phyloP scores from a whole-genome alignment of 2,113 vertebrate species.

The Aptenodytes forsteri region DNA sequence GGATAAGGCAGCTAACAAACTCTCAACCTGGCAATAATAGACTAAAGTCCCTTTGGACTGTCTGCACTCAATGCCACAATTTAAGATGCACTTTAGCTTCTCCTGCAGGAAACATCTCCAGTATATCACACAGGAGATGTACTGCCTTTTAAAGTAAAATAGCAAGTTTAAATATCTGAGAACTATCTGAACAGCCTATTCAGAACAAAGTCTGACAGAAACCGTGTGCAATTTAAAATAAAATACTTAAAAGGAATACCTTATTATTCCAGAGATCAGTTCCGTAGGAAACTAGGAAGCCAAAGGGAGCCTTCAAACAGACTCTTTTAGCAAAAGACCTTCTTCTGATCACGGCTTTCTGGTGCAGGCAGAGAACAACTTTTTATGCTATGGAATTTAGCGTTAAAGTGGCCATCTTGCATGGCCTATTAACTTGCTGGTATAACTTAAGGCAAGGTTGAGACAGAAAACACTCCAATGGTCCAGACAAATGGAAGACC shows the following conservation, averaged over 20 bases:
- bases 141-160: background rate
- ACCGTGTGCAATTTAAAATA: background rate
- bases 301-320: background rate
- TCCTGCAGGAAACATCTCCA: background rate
- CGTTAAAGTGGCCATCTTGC: background rate
- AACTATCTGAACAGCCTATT: background rate
- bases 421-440: background rate
- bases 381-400: background rate
- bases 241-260: background rate
- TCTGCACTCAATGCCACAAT: background rate
- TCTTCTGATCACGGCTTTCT: background rate
- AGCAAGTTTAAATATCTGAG: background rate
- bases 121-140: background rate
- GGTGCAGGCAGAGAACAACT: background rate
- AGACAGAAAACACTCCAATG: background rate
- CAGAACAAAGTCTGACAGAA: background rate
- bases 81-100: background rate
- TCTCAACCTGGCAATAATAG: background rate
- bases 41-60: background rate
- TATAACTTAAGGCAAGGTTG: background rate
- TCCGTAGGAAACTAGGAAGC: accelerated
- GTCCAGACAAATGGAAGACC: background rate
- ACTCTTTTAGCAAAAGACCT: background rate
- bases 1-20: background rate
- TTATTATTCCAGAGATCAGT: background rate